Evolutionary conservation across 2,888 invertebrate species (phyloP), one percentile per base, ranked within the genome.

Genomic region (Sarcophaga subvicina): DNA sequence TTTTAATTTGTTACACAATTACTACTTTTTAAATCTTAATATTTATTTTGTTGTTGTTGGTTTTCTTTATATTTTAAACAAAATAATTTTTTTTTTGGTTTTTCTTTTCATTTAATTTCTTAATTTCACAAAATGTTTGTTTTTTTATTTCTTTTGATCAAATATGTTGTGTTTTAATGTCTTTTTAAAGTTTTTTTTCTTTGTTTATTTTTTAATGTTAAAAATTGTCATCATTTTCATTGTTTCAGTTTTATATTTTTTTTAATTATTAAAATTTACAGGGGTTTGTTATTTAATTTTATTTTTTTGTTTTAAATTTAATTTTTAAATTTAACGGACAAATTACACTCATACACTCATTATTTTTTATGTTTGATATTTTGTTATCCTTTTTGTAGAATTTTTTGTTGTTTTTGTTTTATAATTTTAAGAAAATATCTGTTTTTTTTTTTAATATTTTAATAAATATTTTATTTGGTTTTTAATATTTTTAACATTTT

Each of bases 291-390:
- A 3, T 49, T 22, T 62, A 49, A 49, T 49, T 72, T 27, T 20
- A 27, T 25, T 59, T 49, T 54, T 64, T 45, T 62, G 10, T 71
- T 27, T 79, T 77, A 20, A 54, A 20, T 66, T 27, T 62, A 37
- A 59, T 80, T 80, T 22, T 84, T 81, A 70, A 64, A 81, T 67
- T 84, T 84, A 87, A 82, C 92, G 92, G 92, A 92, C 92, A 93
- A 91, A 91, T 91, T 90, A 90, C 90, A 91, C 89, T 88, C 88
- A 89, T 86, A 91, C 89, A 91, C 89, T 90, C 88, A 82, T 76
- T 87, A 83, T 88, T 88, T 80, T 75, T 62, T 81, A 60, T 70
- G 79, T 79, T 87, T 83, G 77, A 80, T 83, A 83, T 80, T 86
- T 86, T 25, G 80, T 83, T 86, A 77, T 69, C 47, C 59, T 69